Conservation (phyloP, 2,888 invertebrate genomes). For the Drepanosiphum platanoidis region DNA sequence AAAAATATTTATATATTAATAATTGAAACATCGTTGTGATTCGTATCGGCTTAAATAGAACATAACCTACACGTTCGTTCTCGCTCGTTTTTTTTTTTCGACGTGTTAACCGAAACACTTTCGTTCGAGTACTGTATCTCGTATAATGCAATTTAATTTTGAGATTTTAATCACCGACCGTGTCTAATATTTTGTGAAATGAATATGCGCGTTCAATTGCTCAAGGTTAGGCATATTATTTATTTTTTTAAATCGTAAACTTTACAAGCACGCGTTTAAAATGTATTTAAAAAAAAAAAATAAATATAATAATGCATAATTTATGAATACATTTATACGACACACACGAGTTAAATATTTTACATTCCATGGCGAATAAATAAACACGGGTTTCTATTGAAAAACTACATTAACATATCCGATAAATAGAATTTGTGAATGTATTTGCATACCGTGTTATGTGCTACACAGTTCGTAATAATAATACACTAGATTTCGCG, state of each 20-base stretch:
- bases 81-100: neutral
- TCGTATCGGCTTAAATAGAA: neutral
- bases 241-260: neutral
- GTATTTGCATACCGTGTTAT: too few relatives aligned
- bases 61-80: neutral
- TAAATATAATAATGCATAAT: neutral
- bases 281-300: neutral
- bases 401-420: too few relatives aligned
- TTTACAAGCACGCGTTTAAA: neutral
- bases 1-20: neutral
- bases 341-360: neutral
- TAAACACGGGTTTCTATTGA: too few relatives aligned
- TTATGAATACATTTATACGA: neutral
- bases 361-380: too few relatives aligned
- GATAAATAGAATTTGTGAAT: too few relatives aligned
- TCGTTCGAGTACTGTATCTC: neutral
- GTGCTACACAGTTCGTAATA: too few relatives aligned
- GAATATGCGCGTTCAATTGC: neutral
- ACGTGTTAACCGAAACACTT: neutral
- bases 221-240: neutral
- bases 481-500: too few relatives aligned
- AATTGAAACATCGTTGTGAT: slow-evolving; percentile 4
- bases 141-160: neutral
- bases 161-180: slow-evolving; percentile 11
- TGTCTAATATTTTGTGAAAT: slow-evolving; percentile 28